A percentile compares a stretch with the other conserved stretches of the same genome.
These are phyloP conservation scores for Acronicta aceris DNA, from an alignment of 2,888 invertebrate genomes.

Conservation along the genomic window DNA sequence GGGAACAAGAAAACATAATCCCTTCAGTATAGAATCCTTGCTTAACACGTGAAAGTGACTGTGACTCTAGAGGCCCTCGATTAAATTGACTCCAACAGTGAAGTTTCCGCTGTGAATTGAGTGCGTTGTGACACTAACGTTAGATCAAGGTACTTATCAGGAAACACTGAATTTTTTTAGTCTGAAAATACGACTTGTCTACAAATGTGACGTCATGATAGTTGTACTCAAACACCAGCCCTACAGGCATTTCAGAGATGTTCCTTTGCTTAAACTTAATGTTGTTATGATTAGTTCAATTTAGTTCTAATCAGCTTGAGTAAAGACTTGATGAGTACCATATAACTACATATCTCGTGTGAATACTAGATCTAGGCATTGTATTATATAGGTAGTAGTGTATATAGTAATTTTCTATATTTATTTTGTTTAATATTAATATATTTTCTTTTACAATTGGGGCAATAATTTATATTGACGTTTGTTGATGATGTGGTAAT, in stretches of 20 bases:
- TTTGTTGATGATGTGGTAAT: slow-evolving; percentile 76
- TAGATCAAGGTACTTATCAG: slow-evolving; percentile 4
- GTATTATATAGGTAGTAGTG: slow-evolving; percentile 86
- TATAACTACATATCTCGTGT: slow-evolving; percentile 85
- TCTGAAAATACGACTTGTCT: slow-evolving; percentile 27
- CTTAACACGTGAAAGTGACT: slow-evolving; percentile 91
- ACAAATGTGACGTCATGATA: slow-evolving; percentile 22
- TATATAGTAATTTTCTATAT: slow-evolving; percentile 74
- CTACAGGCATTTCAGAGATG: slow-evolving; percentile 71
- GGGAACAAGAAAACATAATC: slow-evolving; percentile 92
- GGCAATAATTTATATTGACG: slow-evolving; percentile 81
- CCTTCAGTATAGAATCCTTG: slow-evolving; percentile 97
- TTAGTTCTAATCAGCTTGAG: slow-evolving; percentile 78
- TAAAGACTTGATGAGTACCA: slow-evolving; percentile 83
- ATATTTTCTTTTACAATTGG: slow-evolving; percentile 62
- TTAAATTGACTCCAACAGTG: slow-evolving; percentile 61
- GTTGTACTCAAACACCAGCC: slow-evolving; percentile 30
- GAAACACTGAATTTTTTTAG: slow-evolving; percentile 19
- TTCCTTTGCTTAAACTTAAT: slow-evolving; percentile 76
- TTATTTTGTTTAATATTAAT: slow-evolving; percentile 63
- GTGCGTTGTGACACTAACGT: slow-evolving; percentile 31
- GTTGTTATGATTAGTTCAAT: slow-evolving; percentile 76
- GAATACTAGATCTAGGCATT: slow-evolving; percentile 81
- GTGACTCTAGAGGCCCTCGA: slow-evolving; percentile 76
- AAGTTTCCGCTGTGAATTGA: slow-evolving; percentile 47